Percentiles rank a stretch among this genome's conserved stretches.
These are phyloP conservation scores for Phataginus tricuspis DNA, from an alignment of 2,797 vertebrate genomes.

Conservation along the genomic window DNA sequence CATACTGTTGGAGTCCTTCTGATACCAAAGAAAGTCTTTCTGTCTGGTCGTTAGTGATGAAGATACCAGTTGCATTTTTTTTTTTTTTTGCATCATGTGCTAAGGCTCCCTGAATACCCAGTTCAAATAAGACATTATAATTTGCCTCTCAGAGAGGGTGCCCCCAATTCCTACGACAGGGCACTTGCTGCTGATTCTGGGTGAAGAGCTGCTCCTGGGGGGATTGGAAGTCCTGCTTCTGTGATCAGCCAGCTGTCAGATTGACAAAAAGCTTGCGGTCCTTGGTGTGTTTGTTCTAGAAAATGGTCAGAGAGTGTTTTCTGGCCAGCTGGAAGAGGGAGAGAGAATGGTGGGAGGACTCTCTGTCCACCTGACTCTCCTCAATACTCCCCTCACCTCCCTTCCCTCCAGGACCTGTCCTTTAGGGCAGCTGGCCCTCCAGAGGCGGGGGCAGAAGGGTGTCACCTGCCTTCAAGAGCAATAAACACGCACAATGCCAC, in stretches of 20 bases:
- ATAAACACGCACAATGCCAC: rapidly evolving
- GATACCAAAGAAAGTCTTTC: not conserved
- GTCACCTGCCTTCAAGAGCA: not conserved
- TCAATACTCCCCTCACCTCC: not conserved
- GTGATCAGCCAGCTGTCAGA: not conserved
- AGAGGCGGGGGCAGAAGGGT: not conserved
- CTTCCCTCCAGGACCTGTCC: not conserved
- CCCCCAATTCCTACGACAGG: slow-evolving; percentile 38
- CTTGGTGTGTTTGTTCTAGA: not conserved
- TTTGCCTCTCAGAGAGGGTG: not conserved
- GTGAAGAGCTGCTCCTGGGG: not conserved
- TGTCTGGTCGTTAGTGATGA: not conserved
- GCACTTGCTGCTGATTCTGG: not conserved
- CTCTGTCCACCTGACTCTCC: not conserved
- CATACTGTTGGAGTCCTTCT: not conserved
- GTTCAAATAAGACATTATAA: not conserved
- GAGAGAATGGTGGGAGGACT: not conserved
- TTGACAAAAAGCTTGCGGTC: not conserved
- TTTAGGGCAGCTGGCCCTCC: not conserved
- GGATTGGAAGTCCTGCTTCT: not conserved
- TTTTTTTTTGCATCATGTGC: not conserved
- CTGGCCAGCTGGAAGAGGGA: not conserved
- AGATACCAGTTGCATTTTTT: not conserved
- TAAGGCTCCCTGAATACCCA: not conserved
- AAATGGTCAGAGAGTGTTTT: not conserved